Evolutionary conservation across 1,140 invertebrate genomes (phyloP).

Genomic region (Dendrolimus kikuchii): DNA sequence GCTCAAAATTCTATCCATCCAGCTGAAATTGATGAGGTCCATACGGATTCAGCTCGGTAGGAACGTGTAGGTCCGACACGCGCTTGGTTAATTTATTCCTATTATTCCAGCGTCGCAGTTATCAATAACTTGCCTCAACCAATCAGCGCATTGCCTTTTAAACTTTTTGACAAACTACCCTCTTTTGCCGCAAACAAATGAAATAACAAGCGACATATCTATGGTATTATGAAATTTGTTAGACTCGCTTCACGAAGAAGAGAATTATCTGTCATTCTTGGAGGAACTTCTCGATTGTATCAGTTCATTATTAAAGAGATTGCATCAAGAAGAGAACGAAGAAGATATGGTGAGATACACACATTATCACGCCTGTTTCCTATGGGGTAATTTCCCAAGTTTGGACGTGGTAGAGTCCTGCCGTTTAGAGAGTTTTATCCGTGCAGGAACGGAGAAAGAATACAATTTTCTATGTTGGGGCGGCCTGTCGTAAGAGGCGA

Average conservation of each 20-base stretch:
- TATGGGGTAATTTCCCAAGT: no score
- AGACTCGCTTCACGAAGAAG: conserved; percentile 41
- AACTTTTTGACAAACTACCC: conserved; percentile 13
- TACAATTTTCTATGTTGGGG: no score
- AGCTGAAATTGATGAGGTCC: no score
- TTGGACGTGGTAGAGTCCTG: no score
- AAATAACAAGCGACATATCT: conserved; percentile 21
- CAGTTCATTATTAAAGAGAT: conserved; percentile 17
- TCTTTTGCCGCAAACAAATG: conserved; percentile 5
- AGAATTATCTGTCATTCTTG: conserved; percentile 40
- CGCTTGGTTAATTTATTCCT: no score
- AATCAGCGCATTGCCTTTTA: conserved; percentile 20
- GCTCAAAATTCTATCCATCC: no score
- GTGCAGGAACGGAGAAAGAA: no score
- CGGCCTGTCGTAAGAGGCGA: no score
- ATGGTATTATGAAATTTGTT: conserved; percentile 33
- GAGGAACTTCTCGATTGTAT: conserved; percentile 33
- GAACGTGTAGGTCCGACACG: no score
- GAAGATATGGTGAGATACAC: conserved; percentile 21
- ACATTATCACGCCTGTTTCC: no score
- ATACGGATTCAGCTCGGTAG: no score
- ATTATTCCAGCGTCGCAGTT: conserved; percentile 14
- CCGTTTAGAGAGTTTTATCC: no score
- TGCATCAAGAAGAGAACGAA: conserved; percentile 18
- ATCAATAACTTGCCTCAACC: conserved; percentile 11